Base-by-base conservation (phyloP, 2,888 invertebrate genomes). In the Cyrtodaria siliqua region DNA sequence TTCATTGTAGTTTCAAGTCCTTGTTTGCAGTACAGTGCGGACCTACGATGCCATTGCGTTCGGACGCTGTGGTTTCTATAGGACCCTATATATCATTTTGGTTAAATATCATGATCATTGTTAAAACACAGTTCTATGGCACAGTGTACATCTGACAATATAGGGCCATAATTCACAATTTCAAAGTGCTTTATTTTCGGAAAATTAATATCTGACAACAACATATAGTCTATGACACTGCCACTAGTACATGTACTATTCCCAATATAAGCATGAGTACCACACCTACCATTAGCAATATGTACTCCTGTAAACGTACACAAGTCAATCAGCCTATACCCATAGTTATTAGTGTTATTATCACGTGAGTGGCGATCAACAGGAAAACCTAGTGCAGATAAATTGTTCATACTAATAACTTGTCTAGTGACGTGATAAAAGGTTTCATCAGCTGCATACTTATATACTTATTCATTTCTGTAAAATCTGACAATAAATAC, bases 241-340 rank as follows among this genome's bases (percentile, higher is more conserved):
- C 49, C 60, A 60, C 49, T 49, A 14, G 24, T 60, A 47, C 60
- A 60, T 20, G 60, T 47, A 49, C 29, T 3, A 47, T 60, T 60
- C 9, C 60, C 60, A n/a, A 60, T 47, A 20, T 47, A 27, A 1
- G 60, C 3, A 47, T 44, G 8, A 3, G 6, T 20, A 44, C 44
- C n/a, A 16, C 44, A 44, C 4, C 44, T 3, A 18, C 44, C 44
- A 9, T 44, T 44, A 6, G 44, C 44, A 44, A 44, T 9, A 44
- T 9, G 44, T 44, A 44, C 4, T 18, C 20, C 44, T 16, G 44
- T 44, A 16, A 16, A 14, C 9, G 20, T 33, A 20, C 56, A 56
- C 27, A 56, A n/a, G 9, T 29, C 29, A 56, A 56, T 18, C 2
- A 29, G 9, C 29, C 56, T 56, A 16, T 4, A 16, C 4, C 44